Evolutionary conservation across 2,888 invertebrate genomes (phyloP), one percentile per base, ranked within the genome.

Genomic region (Zootermopsis nevadensis): DNA sequence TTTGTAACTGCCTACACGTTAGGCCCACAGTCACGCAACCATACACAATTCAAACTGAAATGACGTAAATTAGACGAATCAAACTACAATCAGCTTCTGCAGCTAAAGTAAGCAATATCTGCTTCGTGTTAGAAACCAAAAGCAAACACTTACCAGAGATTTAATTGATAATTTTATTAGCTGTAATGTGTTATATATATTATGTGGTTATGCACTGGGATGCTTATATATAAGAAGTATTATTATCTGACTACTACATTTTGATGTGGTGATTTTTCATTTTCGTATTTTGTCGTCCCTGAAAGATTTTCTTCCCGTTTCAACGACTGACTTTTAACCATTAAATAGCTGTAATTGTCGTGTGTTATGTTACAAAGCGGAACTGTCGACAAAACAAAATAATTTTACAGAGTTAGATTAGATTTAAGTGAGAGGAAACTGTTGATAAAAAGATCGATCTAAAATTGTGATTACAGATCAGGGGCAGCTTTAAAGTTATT

Each of bases 161-260:
- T 53, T 55, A 53, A 53, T 77, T 77, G 53, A 53, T 53, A 77
- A 30, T 55, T 77, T 31, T 77, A 42, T 48, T 77, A 35, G 48
- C 48, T n/a, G 77, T 77, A 77, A 77, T 7, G 38, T 38, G 6
- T 7, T n/a, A n/a, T n/a, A n/a, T n/a, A n/a, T n/a, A n/a, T n/a
- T n/a, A n/a, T n/a, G n/a, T n/a, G n/a, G n/a, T n/a, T n/a, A n/a
- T n/a, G n/a, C n/a, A n/a, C n/a, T n/a, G n/a, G n/a, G n/a, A n/a
- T n/a, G n/a, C n/a, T n/a, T n/a, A n/a, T n/a, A n/a, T n/a, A n/a
- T n/a, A n/a, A n/a, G n/a, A n/a, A n/a, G n/a, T n/a, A n/a, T n/a
- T n/a, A n/a, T n/a, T n/a, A n/a, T 10, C 35, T 74, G 22, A 74
- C 22, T 24, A 31, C 33, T 31, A 19, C 74, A 38, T 74, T 74